Evolutionary conservation across 2,113 vertebrate genomes (phyloP).

Genomic region (Notiomystis cincta): DNA sequence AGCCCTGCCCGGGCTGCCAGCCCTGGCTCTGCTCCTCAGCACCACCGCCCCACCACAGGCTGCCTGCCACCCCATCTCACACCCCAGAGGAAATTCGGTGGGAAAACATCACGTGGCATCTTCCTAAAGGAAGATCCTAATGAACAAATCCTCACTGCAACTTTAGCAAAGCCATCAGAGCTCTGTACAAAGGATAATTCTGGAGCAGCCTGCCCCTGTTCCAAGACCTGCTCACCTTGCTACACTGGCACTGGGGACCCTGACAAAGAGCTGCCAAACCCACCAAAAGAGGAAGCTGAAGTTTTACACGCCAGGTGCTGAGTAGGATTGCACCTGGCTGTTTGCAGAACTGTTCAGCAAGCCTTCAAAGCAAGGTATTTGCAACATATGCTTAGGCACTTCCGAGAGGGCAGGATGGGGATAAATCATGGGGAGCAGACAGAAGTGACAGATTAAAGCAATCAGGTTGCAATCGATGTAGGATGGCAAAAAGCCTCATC

Average conservation of each 20-base stretch:
- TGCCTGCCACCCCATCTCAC: background rate
- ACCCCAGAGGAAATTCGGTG: background rate
- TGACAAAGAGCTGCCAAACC: background rate
- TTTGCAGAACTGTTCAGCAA: background rate
- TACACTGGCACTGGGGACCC: background rate
- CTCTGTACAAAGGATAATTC: background rate
- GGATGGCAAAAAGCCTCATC: background rate
- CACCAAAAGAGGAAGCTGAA: background rate
- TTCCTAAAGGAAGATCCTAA: background rate
- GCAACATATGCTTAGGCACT: background rate
- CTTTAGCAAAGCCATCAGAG: background rate
- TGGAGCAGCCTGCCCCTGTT: background rate
- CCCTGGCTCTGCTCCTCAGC: background rate
- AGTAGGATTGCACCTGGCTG: background rate
- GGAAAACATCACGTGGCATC: background rate
- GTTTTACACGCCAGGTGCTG: background rate
- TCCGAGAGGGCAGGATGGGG: background rate
- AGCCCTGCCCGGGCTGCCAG: background rate
- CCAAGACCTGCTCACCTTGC: background rate
- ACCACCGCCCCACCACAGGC: accelerated
- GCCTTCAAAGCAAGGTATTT: background rate
- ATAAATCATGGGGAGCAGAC: accelerated
- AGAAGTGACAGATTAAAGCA: background rate
- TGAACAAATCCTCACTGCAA: background rate
- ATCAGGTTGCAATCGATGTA: background rate